Percentiles rank a stretch among this genome's conserved stretches.
Evolutionary conservation across 2,888 invertebrate genomes (phyloP).

Genomic region (Hydriomena furcata): DNA sequence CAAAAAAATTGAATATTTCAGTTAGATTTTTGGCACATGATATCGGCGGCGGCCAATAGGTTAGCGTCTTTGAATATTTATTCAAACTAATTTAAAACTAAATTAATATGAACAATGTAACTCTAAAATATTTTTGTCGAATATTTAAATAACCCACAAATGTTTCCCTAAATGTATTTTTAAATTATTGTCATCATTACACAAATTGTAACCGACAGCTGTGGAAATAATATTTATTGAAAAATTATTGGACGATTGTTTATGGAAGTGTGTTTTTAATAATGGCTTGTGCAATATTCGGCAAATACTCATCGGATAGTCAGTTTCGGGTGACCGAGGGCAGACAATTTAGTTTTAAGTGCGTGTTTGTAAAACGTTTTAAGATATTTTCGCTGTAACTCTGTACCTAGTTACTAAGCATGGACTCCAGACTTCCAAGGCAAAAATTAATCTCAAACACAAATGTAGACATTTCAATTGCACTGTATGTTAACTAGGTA

Average conservation of each 20-base stretch:
- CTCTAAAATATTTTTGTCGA: too few relatives aligned
- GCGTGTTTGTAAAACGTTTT: conserved; percentile 44
- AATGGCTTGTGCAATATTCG: conserved; percentile 76
- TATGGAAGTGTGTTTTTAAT: conserved; percentile 30
- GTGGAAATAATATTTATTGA: conserved; percentile 33
- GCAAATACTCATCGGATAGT: conserved; percentile 78
- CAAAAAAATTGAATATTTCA: too few relatives aligned
- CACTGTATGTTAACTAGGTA: too few relatives aligned
- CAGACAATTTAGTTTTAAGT: conserved; percentile 63
- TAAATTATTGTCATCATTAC: conserved; percentile 1
- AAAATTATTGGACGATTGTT: conserved; percentile 40
- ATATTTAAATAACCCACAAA: too few relatives aligned
- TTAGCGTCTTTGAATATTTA: too few relatives aligned
- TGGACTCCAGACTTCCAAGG: background rate
- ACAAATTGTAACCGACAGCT: conserved; percentile 4
- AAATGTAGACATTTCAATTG: background rate
- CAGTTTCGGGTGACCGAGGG: conserved; percentile 55
- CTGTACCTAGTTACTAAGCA: background rate
- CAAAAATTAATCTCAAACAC: background rate
- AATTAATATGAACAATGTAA: too few relatives aligned
- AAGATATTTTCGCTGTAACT: conserved; percentile 7
- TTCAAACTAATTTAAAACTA: too few relatives aligned
- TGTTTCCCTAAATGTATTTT: too few relatives aligned
- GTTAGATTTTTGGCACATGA: too few relatives aligned
- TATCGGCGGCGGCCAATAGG: too few relatives aligned